Base-by-base conservation (phyloP, 2,888 invertebrate genomes). In the Norana najaformis region DNA sequence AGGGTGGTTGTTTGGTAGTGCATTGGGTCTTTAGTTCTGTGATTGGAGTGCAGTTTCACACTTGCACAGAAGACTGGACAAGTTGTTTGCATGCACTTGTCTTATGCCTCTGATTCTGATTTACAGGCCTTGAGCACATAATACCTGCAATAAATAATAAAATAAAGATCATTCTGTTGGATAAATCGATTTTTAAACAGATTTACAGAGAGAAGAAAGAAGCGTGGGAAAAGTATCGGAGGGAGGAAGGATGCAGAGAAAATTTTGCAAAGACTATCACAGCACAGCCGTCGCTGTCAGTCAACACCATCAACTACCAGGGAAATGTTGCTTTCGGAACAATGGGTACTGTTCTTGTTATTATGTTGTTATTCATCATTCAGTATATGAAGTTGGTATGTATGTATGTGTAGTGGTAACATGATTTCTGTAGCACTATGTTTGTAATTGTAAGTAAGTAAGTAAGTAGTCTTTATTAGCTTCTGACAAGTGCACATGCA, bases 311-410 rank as follows among this genome's bases (percentile, higher is more conserved):
- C 11, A 30, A 30, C n/a, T n/a, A 69, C n/a, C 69, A n/a, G 69
- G n/a, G n/a, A 69, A 69, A 69, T n/a, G 8, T n/a, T 1, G n/a
- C 69, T 30, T 1, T 69, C n/a, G 69, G n/a, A n/a, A 11, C 69
- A 69, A n/a, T 69, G 69, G 69, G 69, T 69, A 69, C n/a, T n/a
- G 69, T n/a, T 69, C 30, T n/a, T 69, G 47, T 69, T 69, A 69
- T 16, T 69, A 3, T 69, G 11, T 16, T 69, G 47, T 23, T 69
- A 1, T 8, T 69, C 30, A 69, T n/a, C 30, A 69, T 16, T n/a
- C 69, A n/a, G 23, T 47, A 23, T 47, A 47, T 69, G 69, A n/a
- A n/a, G 69, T 69, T 69, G 69, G 11, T 11, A 16, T 30, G 14
- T 41, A 2, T 41, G 41, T 14, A 41, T 11, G 41, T 41, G 23